These are phyloP conservation scores for Pipistrellus nathusii DNA, from an alignment of 2,797 vertebrate species.

Conservation along the genomic window DNA sequence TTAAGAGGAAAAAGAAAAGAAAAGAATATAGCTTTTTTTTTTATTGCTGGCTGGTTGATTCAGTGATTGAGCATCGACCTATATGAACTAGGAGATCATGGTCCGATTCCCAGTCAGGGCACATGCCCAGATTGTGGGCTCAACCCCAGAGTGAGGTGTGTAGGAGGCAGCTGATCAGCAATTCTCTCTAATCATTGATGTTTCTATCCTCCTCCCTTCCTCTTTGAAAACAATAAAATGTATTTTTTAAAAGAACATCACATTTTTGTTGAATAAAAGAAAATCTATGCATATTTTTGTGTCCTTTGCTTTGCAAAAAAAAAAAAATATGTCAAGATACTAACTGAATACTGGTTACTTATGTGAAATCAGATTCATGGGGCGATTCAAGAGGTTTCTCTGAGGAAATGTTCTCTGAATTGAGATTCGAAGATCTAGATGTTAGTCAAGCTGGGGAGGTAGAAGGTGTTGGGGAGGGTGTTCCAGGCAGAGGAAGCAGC, in stretches of 20 bases:
- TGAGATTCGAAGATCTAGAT: neutral
- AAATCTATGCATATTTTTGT: slow-evolving; percentile 4
- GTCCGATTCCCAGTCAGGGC: too few relatives aligned
- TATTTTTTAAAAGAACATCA: neutral
- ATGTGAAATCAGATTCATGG: neutral
- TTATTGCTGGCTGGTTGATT: neutral
- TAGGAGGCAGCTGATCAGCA: too few relatives aligned
- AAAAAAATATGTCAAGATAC: neutral
- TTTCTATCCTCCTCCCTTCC: too few relatives aligned
- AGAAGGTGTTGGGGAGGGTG: neutral
- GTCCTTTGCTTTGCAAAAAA: neutral
- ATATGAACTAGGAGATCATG: too few relatives aligned
- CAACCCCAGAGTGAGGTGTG: too few relatives aligned
- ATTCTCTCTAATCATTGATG: too few relatives aligned
- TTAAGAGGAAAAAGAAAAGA: neutral
- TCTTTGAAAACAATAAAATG: too few relatives aligned
- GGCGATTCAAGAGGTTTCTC: neutral
- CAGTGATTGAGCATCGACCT: too few relatives aligned
- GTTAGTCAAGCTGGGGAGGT: neutral
- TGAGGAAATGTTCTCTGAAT: neutral
- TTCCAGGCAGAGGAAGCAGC: neutral
- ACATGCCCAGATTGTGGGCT: too few relatives aligned
- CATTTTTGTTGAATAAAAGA: slow-evolving; percentile 3
- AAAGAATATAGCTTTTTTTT: neutral
- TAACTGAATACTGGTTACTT: neutral